Percentiles rank a stretch among this genome's conserved stretches.
These are phyloP conservation scores for Sphecodes monilicornis DNA, from an alignment of 2,888 invertebrate genomes.

Conservation along the genomic window DNA sequence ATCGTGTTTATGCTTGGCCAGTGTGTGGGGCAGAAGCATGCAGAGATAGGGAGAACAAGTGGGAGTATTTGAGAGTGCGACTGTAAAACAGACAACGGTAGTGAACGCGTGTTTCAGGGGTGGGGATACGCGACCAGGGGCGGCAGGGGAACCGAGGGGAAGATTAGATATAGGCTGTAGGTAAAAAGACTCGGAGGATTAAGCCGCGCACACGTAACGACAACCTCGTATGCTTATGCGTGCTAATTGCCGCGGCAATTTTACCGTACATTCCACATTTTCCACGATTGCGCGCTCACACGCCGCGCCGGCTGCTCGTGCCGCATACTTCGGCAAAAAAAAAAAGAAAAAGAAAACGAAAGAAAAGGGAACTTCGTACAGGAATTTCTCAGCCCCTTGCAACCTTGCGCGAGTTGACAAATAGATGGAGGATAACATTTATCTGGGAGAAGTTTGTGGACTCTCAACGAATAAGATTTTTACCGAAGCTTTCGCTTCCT, in stretches of 20 bases:
- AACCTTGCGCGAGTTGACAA: background rate
- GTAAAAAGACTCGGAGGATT: slow-evolving; percentile 53
- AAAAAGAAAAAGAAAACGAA: background rate
- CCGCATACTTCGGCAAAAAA: background rate
- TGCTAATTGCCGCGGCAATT: slow-evolving; percentile 65
- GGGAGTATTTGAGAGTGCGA: slow-evolving; percentile 59
- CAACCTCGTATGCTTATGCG: slow-evolving; percentile 49
- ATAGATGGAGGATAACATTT: background rate
- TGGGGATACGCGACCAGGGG: background rate
- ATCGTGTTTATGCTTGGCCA: slow-evolving; percentile 58
- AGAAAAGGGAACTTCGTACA: background rate
- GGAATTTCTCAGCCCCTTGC: background rate
- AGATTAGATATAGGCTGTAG: slow-evolving; percentile 25
- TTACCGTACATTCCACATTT: slow-evolving; percentile 37
- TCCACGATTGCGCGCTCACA: slow-evolving; percentile 16
- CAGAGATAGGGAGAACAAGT: slow-evolving; percentile 51
- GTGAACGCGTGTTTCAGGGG: slow-evolving; percentile 35
- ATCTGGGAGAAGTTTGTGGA: background rate
- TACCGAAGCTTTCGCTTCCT: background rate
- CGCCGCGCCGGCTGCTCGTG: background rate
- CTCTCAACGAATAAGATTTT: too few species aligned
- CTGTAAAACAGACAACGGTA: slow-evolving; percentile 35
- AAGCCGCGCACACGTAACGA: slow-evolving; percentile 61
- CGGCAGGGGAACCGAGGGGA: background rate
- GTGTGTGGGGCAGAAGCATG: slow-evolving; percentile 47